Evolutionary conservation across 1,140 invertebrate genomes (phyloP), one percentile per base, ranked within the genome.

Genomic region (Ylistrum balloti): DNA sequence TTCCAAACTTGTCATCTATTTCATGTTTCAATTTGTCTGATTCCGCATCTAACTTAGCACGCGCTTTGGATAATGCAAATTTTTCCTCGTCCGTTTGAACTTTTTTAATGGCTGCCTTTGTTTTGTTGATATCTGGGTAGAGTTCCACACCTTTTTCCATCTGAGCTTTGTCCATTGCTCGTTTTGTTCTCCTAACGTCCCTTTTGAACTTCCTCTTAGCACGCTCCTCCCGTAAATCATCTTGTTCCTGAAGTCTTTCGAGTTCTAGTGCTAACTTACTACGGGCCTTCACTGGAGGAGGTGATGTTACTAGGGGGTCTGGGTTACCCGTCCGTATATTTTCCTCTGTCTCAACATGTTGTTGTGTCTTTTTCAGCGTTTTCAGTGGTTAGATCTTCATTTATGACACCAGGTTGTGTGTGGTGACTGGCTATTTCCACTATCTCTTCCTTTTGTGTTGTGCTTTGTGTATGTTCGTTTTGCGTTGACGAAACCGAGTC

Each of bases 1-100:
- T 32, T 0, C 91, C 92, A 74, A 92, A 91, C 85, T 93, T 93
- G 17, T 74, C 41, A 17, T 92, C 90, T 28, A 93, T 91, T 85
- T 91, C 48, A 15, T 85, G 33, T 85, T 90, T 85, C 0, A 93
- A 45, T 28, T 88, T 88, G 17, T 91, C 88, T 33, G 91, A 89
- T 87, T 93, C 93, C 35, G 89, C 35, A 3, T 91, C 34, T 9
- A 93, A 87, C 33, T 86, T 88, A 89, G 89, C 88, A 85, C 45
- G 34, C 33, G 90, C 85, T 85, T 91, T 92, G 33, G 91, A 85
- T 32, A 92, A 56, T 3, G 92, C 91, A 33, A 91, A 88, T 20
- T 85, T 48, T 87, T 91, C 90, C 33, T 93, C 93, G 20, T 90
- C 90, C 17, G 56, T 89, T 33, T 91, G 87, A 28, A 90, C 91